Percentiles rank a stretch among this genome's conserved stretches.
Conservation (phyloP, 2,113 vertebrate genomes). For the Xenopus tropicalis region UCB_Xtro_10.0 CM004445.2:46341001-46341500, state of each 20-base stretch:
- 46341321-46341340: no score
- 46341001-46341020: not conserved
- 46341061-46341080: conserved; percentile 17
- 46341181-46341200: not conserved
- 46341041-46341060: not conserved
- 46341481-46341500: no score
- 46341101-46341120: not conserved
- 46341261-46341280: no score
- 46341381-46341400: no score
- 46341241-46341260: not conserved
- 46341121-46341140: not conserved
- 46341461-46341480: no score
- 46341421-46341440: no score
- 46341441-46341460: no score
- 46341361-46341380: no score
- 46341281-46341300: no score
- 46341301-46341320: no score
- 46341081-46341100: not conserved
- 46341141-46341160: not conserved
- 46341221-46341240: not conserved
- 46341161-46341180: not conserved
- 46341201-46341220: conserved; percentile 4
- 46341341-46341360: no score
- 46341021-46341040: conserved; percentile 1
- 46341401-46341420: no score